phyloP scores from a whole-genome alignment of 2,797 vertebrate species.

The Thaleichthys pacificus region DNA sequence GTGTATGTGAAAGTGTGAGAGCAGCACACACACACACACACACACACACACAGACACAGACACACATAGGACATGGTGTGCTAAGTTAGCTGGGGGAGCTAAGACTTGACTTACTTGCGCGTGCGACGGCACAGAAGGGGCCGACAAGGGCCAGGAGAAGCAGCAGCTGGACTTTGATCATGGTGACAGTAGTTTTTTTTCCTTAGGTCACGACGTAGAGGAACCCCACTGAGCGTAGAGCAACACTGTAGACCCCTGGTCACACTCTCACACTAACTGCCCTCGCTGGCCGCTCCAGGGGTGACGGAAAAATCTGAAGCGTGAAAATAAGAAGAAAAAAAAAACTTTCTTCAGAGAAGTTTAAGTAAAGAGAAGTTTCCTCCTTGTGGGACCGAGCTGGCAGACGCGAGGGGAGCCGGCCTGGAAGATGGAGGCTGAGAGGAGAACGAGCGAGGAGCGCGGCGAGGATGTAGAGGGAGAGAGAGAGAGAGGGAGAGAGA shows the following conservation, averaged over 20 bases:
- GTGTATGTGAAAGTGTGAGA: conserved; percentile 15
- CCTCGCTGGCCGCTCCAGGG: conserved; percentile 35
- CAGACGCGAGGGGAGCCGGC: not conserved
- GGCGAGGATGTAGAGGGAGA: not conserved
- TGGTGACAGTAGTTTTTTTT: conserved; percentile 42
- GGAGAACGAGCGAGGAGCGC: not conserved
- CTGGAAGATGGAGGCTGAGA: not conserved
- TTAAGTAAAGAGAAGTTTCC: not conserved
- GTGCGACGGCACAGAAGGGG: conserved; percentile 67
- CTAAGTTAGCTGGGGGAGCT: conserved; percentile 36
- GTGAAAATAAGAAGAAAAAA: not conserved
- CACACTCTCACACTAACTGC: conserved; percentile 36
- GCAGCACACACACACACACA: conserved; percentile 40
- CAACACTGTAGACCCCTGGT: conserved; percentile 41
- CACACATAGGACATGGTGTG: conserved; percentile 56
- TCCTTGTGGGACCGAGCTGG: not conserved
- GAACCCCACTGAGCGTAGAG: conserved; percentile 47
- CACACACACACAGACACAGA: not conserved
- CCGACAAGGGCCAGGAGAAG: conserved; percentile 72
- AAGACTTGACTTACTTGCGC: conserved; percentile 72
- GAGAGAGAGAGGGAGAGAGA: conserved; percentile 10
- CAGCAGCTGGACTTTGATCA: conserved; percentile 72
- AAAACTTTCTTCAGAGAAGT: not conserved
- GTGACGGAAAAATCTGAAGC: conserved; percentile 30
- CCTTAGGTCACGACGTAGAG: conserved; percentile 47